Evolutionary conservation across 2,113 vertebrate genomes (phyloP).

Genomic region (Phoenicopterus ruber): DNA sequence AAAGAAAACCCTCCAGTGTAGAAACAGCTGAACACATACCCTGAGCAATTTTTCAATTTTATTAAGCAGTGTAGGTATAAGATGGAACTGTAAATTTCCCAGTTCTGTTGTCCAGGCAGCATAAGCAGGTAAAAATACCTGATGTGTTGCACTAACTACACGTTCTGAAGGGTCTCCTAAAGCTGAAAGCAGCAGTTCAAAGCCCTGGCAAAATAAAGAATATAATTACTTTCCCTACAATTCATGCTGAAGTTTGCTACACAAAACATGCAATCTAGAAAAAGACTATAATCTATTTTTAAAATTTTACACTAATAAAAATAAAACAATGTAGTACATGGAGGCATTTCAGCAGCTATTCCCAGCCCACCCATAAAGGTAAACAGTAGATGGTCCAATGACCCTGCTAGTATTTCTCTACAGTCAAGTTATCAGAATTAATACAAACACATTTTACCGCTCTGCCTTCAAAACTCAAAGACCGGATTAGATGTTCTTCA

Average conservation of each 20-base stretch:
- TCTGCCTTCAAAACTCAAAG: background rate
- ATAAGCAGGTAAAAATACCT: slow-evolving; percentile 97
- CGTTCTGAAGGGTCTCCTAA: slow-evolving; percentile 93
- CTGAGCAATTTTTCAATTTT: slow-evolving; percentile 95
- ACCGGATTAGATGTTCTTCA: background rate
- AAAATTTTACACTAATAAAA: background rate
- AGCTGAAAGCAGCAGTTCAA: slow-evolving; percentile 93
- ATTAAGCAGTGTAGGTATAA: slow-evolving; percentile 90
- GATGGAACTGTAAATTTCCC: slow-evolving; percentile 87
- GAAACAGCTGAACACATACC: slow-evolving; percentile 69
- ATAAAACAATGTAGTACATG: background rate
- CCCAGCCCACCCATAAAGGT: background rate
- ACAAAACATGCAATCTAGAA: background rate
- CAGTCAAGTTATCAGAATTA: background rate
- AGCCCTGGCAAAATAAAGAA: slow-evolving; percentile 78
- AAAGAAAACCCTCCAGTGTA: background rate
- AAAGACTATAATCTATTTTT: background rate
- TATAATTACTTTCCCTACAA: background rate
- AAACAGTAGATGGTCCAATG: background rate
- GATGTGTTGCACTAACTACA: slow-evolving; percentile 93
- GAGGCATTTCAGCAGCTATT: background rate
- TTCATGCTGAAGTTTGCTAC: background rate
- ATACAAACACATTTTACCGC: background rate
- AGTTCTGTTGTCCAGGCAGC: slow-evolving; percentile 96
- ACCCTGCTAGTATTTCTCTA: background rate